Percentiles rank a stretch among this genome's conserved stretches.
phyloP scores from a whole-genome alignment of 2,888 invertebrate species.

The Plemyria rubiginata region DNA sequence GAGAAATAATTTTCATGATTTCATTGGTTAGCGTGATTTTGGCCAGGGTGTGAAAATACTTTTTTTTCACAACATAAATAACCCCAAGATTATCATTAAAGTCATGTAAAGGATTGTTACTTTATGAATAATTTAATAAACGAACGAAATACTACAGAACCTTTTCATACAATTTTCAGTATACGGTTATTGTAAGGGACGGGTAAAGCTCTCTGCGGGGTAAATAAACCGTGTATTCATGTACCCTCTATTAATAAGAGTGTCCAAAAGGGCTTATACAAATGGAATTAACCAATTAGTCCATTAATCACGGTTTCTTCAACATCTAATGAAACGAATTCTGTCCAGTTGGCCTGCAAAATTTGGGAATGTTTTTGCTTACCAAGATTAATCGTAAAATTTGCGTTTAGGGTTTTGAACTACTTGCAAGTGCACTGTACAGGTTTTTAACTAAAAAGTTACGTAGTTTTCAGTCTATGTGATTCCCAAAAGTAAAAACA shows the following conservation, averaged over 20 bases:
- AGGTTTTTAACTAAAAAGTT: no score
- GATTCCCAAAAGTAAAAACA: no score
- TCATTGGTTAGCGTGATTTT: no score
- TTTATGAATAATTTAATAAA: no score
- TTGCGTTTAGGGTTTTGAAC: conserved; percentile 12
- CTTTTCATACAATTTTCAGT: conserved; percentile 5
- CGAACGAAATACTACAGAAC: not conserved
- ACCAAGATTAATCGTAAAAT: conserved; percentile 9
- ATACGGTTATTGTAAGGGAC: not conserved
- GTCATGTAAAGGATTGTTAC: no score
- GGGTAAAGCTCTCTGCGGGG: conserved; percentile 4
- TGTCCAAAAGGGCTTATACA: conserved; percentile 19
- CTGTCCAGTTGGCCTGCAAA: conserved; percentile 8
- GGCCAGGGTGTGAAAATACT: no score
- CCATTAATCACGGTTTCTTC: conserved; percentile 26
- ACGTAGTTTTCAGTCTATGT: no score
- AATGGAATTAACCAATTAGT: conserved; percentile 29
- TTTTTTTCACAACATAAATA: no score
- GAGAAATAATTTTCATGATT: not conserved
- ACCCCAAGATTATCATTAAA: no score
- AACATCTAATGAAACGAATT: conserved; percentile 21
- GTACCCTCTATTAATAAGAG: conserved; percentile 27
- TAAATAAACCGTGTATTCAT: conserved; percentile 24
- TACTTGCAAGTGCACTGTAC: conserved; percentile 3
- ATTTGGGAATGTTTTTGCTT: conserved; percentile 20